These are phyloP conservation scores for Poeciliopsis prolifica DNA, from an alignment of 2,113 vertebrate species.

Conservation along the genomic window DNA sequence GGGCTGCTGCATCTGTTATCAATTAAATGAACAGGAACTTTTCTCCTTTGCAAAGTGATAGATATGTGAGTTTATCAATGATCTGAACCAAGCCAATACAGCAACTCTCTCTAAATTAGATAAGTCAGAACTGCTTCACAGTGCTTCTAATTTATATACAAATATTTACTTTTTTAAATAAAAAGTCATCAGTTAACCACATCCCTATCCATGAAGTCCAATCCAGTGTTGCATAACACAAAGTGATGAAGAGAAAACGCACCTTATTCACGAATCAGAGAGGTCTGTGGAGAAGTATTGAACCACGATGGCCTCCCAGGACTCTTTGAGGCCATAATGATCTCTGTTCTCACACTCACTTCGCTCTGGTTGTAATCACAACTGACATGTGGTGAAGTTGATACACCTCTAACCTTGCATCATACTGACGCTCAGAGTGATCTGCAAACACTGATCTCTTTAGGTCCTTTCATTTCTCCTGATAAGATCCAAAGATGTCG, in stretches of 20 bases:
- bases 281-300: constrained; percentile 56
- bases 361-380: constrained; percentile 73
- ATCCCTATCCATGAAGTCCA: constrained; percentile 11
- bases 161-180: background rate
- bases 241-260: constrained; percentile 23
- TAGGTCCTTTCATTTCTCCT: background rate
- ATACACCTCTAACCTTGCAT: constrained; percentile 66
- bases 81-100: constrained; percentile 1
- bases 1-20: constrained; percentile 86
- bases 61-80: constrained; percentile 33
- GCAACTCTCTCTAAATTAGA: background rate
- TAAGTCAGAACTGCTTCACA: background rate
- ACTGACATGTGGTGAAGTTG: constrained; percentile 67
- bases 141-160: background rate
- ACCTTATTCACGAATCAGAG: constrained; percentile 48
- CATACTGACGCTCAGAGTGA: constrained; percentile 49
- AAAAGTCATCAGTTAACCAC: constrained; percentile 17
- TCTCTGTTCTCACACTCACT: constrained; percentile 66
- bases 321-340: constrained; percentile 74
- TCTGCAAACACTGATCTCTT: constrained; percentile 9
- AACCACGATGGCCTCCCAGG: constrained; percentile 66
- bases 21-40: constrained; percentile 79
- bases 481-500: background rate
- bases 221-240: constrained; percentile 38
- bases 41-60: constrained; percentile 43